Evolutionary conservation across 2,888 invertebrate species (phyloP).

Genomic region (Polydrusus cervinus): DNA sequence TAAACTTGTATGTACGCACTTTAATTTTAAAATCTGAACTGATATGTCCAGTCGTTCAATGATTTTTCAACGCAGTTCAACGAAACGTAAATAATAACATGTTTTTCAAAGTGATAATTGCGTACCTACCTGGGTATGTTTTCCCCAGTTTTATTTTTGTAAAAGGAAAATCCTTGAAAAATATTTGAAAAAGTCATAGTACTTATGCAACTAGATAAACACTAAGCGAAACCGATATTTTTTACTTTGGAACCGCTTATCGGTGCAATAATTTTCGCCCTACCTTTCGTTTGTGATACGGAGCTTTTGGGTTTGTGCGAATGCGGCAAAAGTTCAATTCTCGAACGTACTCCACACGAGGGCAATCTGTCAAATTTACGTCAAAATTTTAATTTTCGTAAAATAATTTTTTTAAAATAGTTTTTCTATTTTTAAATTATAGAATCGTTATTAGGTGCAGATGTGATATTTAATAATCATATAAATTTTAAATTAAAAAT

Average conservation of each 20-base stretch:
- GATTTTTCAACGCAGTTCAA: slow-evolving; percentile 20
- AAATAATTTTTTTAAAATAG: slow-evolving; percentile 23
- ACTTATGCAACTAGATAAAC: background rate
- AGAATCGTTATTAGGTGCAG: slow-evolving; percentile 25
- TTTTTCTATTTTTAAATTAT: slow-evolving; percentile 39
- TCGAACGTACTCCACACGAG: background rate
- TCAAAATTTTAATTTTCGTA: background rate
- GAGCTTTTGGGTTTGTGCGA: too few relatives aligned
- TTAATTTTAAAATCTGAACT: slow-evolving; percentile 10
- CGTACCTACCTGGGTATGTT: slow-evolving; percentile 6
- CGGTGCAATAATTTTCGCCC: too few relatives aligned
- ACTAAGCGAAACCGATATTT: background rate
- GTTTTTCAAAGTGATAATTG: slow-evolving; percentile 7
- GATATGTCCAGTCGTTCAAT: background rate
- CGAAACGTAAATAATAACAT: slow-evolving; percentile 36
- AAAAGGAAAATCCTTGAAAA: slow-evolving; percentile 18
- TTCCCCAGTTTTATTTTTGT: slow-evolving; percentile 19
- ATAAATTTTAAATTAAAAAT: slow-evolving; percentile 33
- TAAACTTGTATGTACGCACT: background rate
- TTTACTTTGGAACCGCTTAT: too few relatives aligned
- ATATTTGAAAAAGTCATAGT: background rate
- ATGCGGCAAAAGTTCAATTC: too few relatives aligned
- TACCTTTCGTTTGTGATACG: too few relatives aligned
- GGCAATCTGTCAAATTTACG: background rate
- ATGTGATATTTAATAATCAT: background rate